Evolutionary conservation across 2,797 vertebrate genomes (phyloP).

Genomic region (Knipowitschia caucasica): DNA sequence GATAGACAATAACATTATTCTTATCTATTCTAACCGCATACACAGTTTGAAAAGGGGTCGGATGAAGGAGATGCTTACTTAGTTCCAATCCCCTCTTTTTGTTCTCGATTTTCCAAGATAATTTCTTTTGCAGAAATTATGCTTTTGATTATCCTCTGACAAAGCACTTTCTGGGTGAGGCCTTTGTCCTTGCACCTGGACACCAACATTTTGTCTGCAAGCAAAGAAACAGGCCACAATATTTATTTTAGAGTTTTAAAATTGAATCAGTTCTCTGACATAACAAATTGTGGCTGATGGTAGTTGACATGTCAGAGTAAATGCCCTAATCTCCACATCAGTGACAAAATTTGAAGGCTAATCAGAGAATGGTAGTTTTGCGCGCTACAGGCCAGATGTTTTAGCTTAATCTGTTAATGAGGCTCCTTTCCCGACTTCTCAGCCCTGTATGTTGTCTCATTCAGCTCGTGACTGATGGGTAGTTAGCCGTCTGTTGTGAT

Average conservation of each 20-base stretch:
- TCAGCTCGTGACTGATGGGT: conserved; percentile 1
- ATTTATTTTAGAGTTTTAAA: background rate
- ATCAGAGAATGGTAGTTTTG: background rate
- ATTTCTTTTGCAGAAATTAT: too few species aligned
- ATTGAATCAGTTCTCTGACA: background rate
- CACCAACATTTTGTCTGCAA: too few species aligned
- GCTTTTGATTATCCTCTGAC: too few species aligned
- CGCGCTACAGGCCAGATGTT: conserved; percentile 2
- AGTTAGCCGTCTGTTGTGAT: conserved; percentile 1
- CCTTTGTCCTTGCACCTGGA: too few species aligned
- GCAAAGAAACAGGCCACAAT: background rate
- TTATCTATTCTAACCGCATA: too few species aligned
- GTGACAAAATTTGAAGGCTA: conserved; percentile 1
- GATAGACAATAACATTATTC: too few species aligned
- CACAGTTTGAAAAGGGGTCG: too few species aligned
- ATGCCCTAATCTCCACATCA: background rate
- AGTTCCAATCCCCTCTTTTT: too few species aligned
- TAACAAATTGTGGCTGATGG: background rate
- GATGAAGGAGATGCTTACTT: too few species aligned
- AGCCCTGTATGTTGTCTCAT: background rate
- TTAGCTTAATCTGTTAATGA: conserved; percentile 2
- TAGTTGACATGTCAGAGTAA: background rate
- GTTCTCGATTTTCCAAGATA: too few species aligned
- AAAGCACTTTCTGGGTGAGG: too few species aligned
- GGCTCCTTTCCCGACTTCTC: background rate